These are phyloP conservation scores for Atta texana DNA, from an alignment of 1,140 invertebrate genomes.

Conservation along the genomic window DNA sequence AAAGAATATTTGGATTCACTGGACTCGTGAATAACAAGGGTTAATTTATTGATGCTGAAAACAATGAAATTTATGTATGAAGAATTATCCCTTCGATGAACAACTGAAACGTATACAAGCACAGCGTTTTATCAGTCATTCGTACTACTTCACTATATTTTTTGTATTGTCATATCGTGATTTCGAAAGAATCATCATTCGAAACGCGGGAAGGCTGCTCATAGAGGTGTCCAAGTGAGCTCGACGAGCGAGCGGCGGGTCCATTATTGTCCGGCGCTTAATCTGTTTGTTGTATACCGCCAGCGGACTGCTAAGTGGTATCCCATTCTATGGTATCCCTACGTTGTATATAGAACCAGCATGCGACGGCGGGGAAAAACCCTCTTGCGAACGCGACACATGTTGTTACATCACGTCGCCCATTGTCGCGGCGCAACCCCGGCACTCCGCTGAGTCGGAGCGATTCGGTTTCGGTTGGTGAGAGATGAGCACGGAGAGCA, in stretches of 20 bases:
- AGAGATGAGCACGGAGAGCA: slow-evolving; percentile 64
- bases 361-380: slow-evolving; percentile 35
- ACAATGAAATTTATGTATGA: background rate
- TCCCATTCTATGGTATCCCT: slow-evolving; percentile 77
- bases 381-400: slow-evolving; percentile 82
- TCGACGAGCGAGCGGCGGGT: slow-evolving; percentile 59
- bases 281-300: slow-evolving; percentile 85
- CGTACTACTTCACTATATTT: background rate
- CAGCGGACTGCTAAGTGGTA: slow-evolving; percentile 85
- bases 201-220: slow-evolving; percentile 58
- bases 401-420: slow-evolving; percentile 84
- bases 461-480: slow-evolving; percentile 66
- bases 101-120: background rate
- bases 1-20: too few relatives aligned
- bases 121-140: slow-evolving; percentile 2
- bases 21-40: too few relatives aligned
- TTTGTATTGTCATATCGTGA: slow-evolving; percentile 63
- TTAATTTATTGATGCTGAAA: background rate
- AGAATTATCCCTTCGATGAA: background rate
- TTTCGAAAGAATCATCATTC: slow-evolving; percentile 65
- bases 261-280: slow-evolving; percentile 81
- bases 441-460: slow-evolving; percentile 44
- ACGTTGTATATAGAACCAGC: slow-evolving; percentile 55
- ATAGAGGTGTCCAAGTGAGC: slow-evolving; percentile 44
- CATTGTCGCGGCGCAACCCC: slow-evolving; percentile 70